Percentiles rank a stretch among this genome's conserved stretches.
phyloP scores from a whole-genome alignment of 1,140 invertebrate genomes.

The Drosophila bocqueti region DNA sequence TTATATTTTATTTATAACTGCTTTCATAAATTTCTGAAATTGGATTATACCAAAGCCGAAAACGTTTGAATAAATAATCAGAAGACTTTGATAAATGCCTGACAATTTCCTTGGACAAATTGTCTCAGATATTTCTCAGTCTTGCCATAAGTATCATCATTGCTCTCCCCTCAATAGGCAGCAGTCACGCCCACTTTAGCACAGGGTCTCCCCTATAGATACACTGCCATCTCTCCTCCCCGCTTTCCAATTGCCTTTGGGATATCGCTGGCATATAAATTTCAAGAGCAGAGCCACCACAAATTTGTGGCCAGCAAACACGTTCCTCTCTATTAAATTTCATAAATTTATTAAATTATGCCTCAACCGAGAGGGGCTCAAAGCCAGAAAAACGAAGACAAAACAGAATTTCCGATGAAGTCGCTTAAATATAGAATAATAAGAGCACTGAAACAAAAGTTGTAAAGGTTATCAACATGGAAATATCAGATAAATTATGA shows the following conservation, averaged over 20 bases:
- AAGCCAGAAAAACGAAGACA: slow-evolving; percentile 44
- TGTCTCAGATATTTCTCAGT: slow-evolving; percentile 33
- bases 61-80: slow-evolving; percentile 37
- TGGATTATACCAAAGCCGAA: background rate
- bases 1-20: background rate
- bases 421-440: slow-evolving; percentile 23
- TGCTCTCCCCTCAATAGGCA: slow-evolving; percentile 21
- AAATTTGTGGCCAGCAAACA: slow-evolving; percentile 78
- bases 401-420: slow-evolving; percentile 40
- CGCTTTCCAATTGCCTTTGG: slow-evolving; percentile 1
- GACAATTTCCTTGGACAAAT: slow-evolving; percentile 41
- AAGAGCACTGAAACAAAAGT: slow-evolving; percentile 6
- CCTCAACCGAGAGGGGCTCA: slow-evolving; percentile 32
- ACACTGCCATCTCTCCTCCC: too few relatives aligned
- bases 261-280: slow-evolving; percentile 66
- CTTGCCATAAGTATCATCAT: slow-evolving; percentile 38
- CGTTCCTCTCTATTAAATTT: slow-evolving; percentile 81
- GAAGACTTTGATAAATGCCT: slow-evolving; percentile 21
- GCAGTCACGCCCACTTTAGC: slow-evolving; percentile 48
- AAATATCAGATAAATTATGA: background rate
- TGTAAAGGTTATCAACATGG: fast-evolving
- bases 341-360: slow-evolving; percentile 83
- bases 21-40: slow-evolving; percentile 1
- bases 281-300: slow-evolving; percentile 66
- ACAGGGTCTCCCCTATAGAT: slow-evolving; percentile 9